phyloP scores from a whole-genome alignment of 2,113 vertebrate genomes.

The Brachypodius melanocephalos region DNA sequence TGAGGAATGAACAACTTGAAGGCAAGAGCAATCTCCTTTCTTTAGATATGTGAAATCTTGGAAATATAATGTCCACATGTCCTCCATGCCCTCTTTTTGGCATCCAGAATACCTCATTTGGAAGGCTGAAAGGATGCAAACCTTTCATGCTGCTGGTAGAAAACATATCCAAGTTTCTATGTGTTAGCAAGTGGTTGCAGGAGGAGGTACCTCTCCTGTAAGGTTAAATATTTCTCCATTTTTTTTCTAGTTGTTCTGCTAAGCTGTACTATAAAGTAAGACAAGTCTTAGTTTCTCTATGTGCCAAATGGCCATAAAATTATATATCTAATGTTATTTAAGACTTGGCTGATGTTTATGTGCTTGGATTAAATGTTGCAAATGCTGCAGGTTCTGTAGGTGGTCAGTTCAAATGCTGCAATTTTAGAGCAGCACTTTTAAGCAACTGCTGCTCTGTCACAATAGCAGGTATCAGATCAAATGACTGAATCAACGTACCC shows the following conservation, averaged over 20 bases:
- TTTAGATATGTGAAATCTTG: neutral
- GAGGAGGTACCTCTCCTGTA: neutral
- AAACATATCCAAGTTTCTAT: neutral
- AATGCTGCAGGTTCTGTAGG: neutral
- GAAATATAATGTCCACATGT: neutral
- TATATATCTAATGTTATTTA: neutral
- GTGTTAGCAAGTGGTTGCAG: neutral
- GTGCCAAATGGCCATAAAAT: neutral
- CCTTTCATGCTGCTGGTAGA: neutral
- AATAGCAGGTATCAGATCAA: neutral
- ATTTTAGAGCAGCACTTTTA: neutral
- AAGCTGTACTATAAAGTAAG: neutral
- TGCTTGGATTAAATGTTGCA: neutral
- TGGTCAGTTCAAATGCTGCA: neutral
- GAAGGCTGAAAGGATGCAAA: neutral
- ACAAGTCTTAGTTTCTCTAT: neutral
- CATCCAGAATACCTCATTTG: neutral
- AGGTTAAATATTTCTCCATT: neutral
- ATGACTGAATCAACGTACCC: neutral
- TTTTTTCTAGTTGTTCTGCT: neutral
- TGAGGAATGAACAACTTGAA: neutral
- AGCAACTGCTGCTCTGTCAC: neutral
- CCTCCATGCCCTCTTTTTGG: neutral
- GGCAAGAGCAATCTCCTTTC: neutral
- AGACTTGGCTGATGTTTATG: neutral